A percentile compares a stretch with the other conserved stretches of the same genome.
phyloP scores from a whole-genome alignment of 2,797 vertebrate genomes.

The Myotis myotis region DNA sequence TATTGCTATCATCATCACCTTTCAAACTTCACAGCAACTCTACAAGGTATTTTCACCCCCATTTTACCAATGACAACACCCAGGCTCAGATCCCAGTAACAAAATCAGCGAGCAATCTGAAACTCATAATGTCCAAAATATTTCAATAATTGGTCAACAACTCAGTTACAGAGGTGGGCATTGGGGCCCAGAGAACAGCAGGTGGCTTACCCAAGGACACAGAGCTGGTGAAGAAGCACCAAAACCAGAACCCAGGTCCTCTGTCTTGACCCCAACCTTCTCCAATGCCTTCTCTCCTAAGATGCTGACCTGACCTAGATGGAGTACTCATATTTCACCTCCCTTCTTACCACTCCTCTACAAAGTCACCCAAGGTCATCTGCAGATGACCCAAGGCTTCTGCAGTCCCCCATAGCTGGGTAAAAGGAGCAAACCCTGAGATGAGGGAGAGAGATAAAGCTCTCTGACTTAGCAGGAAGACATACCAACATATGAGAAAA shows the following conservation, averaged over 20 bases:
- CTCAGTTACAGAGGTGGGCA: neutral
- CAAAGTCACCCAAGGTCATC: neutral
- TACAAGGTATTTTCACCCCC: neutral
- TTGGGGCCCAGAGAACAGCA: neutral
- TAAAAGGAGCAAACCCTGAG: neutral
- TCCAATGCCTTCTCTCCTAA: neutral
- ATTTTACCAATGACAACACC: neutral
- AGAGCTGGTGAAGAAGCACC: neutral
- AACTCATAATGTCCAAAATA: neutral
- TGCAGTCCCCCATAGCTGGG: neutral
- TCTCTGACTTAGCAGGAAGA: neutral
- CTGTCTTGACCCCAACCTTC: neutral
- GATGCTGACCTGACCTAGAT: neutral
- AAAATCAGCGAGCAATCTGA: neutral
- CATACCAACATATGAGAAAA: neutral
- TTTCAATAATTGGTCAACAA: neutral
- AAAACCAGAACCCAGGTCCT: neutral
- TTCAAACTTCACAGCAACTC: neutral
- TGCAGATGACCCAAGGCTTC: neutral
- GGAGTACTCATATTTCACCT: neutral
- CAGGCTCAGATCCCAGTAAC: neutral
- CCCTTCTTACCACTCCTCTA: neutral
- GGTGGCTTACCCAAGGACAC: neutral
- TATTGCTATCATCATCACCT: neutral
- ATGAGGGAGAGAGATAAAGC: neutral